Conservation (phyloP, 30 jellyfish, hydroid and myxozoan species). For the Hydractinia echinata region DNA sequence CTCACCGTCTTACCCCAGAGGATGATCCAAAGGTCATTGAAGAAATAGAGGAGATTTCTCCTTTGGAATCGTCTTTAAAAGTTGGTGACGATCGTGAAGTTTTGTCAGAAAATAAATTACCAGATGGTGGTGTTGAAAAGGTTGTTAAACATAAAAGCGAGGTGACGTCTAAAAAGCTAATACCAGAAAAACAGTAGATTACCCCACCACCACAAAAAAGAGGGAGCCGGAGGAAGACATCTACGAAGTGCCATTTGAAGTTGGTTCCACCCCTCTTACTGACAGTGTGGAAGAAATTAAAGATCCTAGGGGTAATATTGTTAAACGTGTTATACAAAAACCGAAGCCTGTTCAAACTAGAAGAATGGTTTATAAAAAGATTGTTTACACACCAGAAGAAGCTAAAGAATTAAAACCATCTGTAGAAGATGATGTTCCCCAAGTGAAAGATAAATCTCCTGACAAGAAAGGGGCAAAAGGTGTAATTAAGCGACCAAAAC, state of each 20-base stretch:
- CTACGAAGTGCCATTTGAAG: constrained; percentile 73
- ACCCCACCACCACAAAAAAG: constrained; percentile 3
- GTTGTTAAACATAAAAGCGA: constrained; percentile 6
- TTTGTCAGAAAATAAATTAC: constrained; percentile 31
- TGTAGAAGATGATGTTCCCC: constrained; percentile 37
- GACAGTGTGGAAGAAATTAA: constrained; percentile 39
- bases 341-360: constrained; percentile 75
- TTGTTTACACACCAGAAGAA: constrained; percentile 44
- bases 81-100: constrained; percentile 20
- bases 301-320: constrained; percentile 54
- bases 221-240: constrained; percentile 62
- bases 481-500: constrained; percentile 22
- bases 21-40: constrained; percentile 26
- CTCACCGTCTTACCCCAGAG: constrained; percentile 9
- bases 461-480: not conserved
- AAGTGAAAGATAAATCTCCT: not conserved
- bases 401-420: constrained; percentile 35
- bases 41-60: constrained; percentile 6
- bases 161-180: constrained; percentile 25
- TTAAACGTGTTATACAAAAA: constrained; percentile 30
- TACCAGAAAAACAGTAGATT: constrained; percentile 43
- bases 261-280: constrained; percentile 20
- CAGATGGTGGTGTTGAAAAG: constrained; percentile 39
- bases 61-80: constrained; percentile 9
- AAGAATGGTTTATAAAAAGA: constrained; percentile 56